phyloP scores from a whole-genome alignment of 2,797 vertebrate species.

The Hypotaenidia okinawae region DNA sequence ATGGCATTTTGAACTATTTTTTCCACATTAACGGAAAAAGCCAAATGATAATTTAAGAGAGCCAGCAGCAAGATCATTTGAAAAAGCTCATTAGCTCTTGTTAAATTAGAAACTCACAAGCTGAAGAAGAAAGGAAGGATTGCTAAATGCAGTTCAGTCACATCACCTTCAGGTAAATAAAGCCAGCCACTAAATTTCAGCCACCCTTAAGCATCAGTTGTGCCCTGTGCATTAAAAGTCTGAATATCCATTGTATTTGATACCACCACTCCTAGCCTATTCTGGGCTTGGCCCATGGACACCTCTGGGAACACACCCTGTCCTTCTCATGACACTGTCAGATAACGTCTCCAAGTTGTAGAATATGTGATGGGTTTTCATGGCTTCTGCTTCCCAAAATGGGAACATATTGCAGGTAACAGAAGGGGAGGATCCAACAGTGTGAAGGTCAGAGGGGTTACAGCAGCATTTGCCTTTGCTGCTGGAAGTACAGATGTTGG shows the following conservation, averaged over 20 bases:
- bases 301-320: not conserved
- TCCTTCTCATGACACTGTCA: not conserved
- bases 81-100: not conserved
- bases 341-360: not conserved
- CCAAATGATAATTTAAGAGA: not conserved
- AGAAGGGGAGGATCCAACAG: not conserved
- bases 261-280: not conserved
- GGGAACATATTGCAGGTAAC: not conserved
- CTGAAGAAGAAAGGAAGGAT: not conserved
- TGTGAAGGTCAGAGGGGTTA: not conserved
- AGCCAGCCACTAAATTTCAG: not conserved
- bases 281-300: not conserved
- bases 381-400: not conserved
- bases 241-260: not conserved
- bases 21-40: not conserved
- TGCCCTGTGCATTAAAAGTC: not conserved
- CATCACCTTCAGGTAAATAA: not conserved
- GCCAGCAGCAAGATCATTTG: not conserved
- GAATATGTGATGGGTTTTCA: not conserved
- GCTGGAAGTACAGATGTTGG: accelerated
- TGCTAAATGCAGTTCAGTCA: not conserved
- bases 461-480: not conserved
- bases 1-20: not conserved
- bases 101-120: not conserved
- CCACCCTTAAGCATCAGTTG: not conserved